Base-by-base conservation (phyloP, 2,888 invertebrate genomes). In the Agonopterix alstromeriana region DNA sequence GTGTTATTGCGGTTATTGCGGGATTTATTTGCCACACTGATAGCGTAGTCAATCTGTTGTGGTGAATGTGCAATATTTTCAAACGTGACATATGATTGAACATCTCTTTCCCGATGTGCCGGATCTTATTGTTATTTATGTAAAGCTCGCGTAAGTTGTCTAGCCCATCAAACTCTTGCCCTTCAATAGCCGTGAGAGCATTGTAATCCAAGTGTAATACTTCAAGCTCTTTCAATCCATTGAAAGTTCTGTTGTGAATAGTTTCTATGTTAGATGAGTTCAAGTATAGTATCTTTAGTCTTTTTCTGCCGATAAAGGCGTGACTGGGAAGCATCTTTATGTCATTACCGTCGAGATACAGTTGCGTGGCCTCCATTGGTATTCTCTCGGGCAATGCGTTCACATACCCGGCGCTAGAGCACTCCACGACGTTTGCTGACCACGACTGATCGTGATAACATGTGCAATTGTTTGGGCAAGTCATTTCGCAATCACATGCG, bases 401-500 rank as follows among this genome's bases (percentile, higher is more conserved):
- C 46, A 90, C 83, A 76, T 94, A 94, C 46, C 93, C 93, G 55
- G 93, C 91, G 52, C 88, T 90, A 45, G 94, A 93, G 71, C 96
- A 96, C 77, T 95, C 95, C 46, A 96, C 95, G 45, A 96, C 94
- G 82, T 96, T 96, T 12, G 95, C 94, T 43, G 93, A 92, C 94
- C 95, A 96, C 17, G 94, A 93, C 71, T 95, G 94, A 78, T 97
- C 96, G 72, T 95, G 95, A 83, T 95, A 97, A 79, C 97, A 97
- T 48, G 94, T 94, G 82, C 97, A 97, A 71, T 95, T 95, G 49
- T 90, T 91, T 17, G 97, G 97, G 69, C 97, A 97, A 46, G 94
- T 95, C 94, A 96, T 96, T 90, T 97, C 95, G 85, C 97, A 97
- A 81, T 97, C 97, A 76, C 97, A 97, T 36, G 95, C 95, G 68